Evolutionary conservation across 1,140 invertebrate species (phyloP).

Genomic region (Drosophila trapezifrons): DNA sequence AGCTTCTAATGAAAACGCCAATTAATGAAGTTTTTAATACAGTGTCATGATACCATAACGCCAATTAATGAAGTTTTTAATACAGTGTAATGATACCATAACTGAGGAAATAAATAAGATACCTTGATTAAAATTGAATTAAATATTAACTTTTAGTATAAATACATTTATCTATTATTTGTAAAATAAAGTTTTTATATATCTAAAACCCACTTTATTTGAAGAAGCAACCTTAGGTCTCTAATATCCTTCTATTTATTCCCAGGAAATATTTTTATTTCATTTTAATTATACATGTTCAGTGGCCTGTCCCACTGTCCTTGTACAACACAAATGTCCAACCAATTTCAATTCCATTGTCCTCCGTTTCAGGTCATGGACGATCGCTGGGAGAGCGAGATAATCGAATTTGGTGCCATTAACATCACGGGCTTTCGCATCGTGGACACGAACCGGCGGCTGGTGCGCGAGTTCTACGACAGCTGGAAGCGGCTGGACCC

Average conservation of each 20-base stretch:
- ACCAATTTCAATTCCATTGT: constrained; percentile 32
- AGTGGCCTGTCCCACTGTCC: not conserved
- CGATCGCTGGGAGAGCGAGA: constrained; percentile 94
- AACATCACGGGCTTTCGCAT: constrained; percentile 98
- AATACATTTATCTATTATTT: no score
- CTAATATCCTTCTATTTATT: no score
- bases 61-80: no score
- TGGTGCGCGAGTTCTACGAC: constrained; percentile 92
- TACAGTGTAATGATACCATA: no score
- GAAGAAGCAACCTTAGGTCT: not conserved
- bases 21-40: no score
- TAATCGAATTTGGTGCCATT: constrained; percentile 96
- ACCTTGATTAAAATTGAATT: no score
- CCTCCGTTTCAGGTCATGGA: constrained; percentile 92
- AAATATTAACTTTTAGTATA: no score
- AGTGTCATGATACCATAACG: no score
- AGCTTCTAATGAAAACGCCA: no score
- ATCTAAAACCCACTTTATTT: not conserved
- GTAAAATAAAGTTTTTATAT: no score
- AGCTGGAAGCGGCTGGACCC: constrained; percentile 91
- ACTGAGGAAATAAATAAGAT: not conserved
- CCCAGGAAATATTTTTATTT: no score
- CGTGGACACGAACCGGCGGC: constrained; percentile 90
- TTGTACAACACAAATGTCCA: not conserved
- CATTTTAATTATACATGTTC: not conserved